phyloP scores from a whole-genome alignment of 2,797 vertebrate species.

The Acanthopagrus latus region DNA sequence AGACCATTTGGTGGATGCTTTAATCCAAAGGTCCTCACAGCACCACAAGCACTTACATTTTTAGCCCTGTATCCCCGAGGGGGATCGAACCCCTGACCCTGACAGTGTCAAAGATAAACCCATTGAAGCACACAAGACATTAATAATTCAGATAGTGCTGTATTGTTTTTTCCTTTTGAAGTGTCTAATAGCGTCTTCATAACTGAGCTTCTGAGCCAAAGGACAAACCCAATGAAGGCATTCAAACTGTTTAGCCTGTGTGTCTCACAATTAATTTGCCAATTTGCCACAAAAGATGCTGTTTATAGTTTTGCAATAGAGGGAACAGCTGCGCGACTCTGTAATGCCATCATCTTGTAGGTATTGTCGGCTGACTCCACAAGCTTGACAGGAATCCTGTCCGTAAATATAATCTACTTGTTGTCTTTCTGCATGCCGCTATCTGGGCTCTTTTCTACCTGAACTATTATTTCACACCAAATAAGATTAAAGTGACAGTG shows the following conservation, averaged over 20 bases:
- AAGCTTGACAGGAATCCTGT: conserved; percentile 35
- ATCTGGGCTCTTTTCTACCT: conserved; percentile 23
- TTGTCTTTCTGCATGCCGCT: conserved; percentile 18
- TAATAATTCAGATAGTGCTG: conserved; percentile 70
- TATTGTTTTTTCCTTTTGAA: conserved; percentile 60
- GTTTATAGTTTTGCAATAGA: conserved; percentile 22
- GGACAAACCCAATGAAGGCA: conserved; percentile 24
- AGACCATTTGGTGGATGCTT: conserved; percentile 37
- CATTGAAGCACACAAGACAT: conserved; percentile 65
- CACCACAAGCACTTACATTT: conserved; percentile 23
- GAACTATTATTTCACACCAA: conserved; percentile 23
- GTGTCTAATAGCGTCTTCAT: conserved; percentile 35
- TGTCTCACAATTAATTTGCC: conserved; percentile 3
- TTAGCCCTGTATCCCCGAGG: conserved; percentile 19
- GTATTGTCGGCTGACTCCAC: conserved; percentile 41
- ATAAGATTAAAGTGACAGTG: neutral
- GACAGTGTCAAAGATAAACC: conserved; percentile 42
- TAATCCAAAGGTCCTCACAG: conserved; percentile 39
- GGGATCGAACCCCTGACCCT: conserved; percentile 40
- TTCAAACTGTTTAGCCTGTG: neutral
- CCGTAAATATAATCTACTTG: conserved; percentile 33
- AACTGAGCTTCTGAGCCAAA: conserved; percentile 1
- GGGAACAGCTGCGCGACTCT: conserved; percentile 40
- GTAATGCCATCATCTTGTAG: conserved; percentile 35
- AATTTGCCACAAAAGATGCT: neutral